Base-by-base conservation (phyloP, 2,888 invertebrate genomes). In the Tinea pellionella region DNA sequence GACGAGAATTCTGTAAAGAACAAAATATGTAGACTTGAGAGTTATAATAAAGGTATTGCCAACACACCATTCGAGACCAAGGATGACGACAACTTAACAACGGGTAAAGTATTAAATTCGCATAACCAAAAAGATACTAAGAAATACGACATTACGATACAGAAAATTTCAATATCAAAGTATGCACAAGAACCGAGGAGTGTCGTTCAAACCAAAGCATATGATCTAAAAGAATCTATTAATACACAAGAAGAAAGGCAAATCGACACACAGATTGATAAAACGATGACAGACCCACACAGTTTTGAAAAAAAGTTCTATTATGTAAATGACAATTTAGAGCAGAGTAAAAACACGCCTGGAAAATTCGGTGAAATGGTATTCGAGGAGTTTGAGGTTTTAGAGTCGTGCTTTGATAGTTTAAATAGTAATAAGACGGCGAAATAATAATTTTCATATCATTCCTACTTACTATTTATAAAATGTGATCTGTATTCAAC, bases 301-400 rank as follows among this genome's bases (percentile, higher is more conserved):
- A 78, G 69, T 62, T 86, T 86, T 61, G 90, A 90, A 66, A 90
- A 90, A 65, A 90, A 90, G 65, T 89, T 89, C 67, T 89, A 90
- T 64, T 89, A 90, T 63, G 89, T 91, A 55, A 90, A 91, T 68
- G 89, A 90, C 61, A 89, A 84, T 62, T 64, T 75, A 63, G 88
- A 89, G 61, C 89, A 90, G 69, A 88, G 89, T 69, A 91, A 90
- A 65, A 69, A 72, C 6, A 74, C 78, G 42, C 85, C 89, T 11
- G 90, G 89, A 64, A 92, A 92, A 73, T 92, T 92, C 66, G 92
- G 93, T 51, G 94, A 95, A 67, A 95, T 95, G 91, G 94, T 95
- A 66, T 95, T 95, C 67, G 95, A 95, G 78, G 93, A 93, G 68
- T 93, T 93, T 66, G 92, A 93, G 81, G 90, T 93, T 60, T 88